Evolutionary conservation across 2,113 vertebrate species (phyloP).

Genomic region (Tychaedon coryphoeus): DNA sequence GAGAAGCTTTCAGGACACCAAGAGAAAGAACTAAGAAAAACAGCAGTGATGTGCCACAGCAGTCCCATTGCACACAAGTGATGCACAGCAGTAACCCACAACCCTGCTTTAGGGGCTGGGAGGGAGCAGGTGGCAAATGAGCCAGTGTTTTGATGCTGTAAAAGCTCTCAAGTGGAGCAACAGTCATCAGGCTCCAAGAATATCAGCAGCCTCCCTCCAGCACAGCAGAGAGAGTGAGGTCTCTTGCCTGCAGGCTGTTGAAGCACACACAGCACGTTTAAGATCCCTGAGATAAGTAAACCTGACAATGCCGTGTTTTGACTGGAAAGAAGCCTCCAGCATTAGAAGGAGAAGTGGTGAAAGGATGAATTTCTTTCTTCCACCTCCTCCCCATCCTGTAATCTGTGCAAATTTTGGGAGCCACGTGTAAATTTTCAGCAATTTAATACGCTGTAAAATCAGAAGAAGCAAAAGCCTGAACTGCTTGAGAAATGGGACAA

Average conservation of each 20-base stretch:
- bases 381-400: neutral
- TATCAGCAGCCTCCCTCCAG: neutral
- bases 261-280: neutral
- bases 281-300: slow-evolving; percentile 18
- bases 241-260: neutral
- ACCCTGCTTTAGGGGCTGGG: neutral
- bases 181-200: neutral
- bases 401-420: neutral
- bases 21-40: neutral
- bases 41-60: neutral
- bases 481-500: neutral
- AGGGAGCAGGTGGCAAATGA: slow-evolving; percentile 34
- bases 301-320: neutral
- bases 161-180: neutral
- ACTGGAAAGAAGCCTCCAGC: slow-evolving; percentile 8
- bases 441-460: neutral
- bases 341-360: neutral
- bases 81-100: neutral
- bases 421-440: neutral
- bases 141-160: neutral
- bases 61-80: neutral
- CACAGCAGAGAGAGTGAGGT: neutral
- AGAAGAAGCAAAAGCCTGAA: neutral
- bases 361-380: neutral
- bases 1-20: neutral